These are phyloP conservation scores for Hyalella azteca DNA, from an alignment of 2,888 invertebrate genomes.

Conservation along the genomic window DNA sequence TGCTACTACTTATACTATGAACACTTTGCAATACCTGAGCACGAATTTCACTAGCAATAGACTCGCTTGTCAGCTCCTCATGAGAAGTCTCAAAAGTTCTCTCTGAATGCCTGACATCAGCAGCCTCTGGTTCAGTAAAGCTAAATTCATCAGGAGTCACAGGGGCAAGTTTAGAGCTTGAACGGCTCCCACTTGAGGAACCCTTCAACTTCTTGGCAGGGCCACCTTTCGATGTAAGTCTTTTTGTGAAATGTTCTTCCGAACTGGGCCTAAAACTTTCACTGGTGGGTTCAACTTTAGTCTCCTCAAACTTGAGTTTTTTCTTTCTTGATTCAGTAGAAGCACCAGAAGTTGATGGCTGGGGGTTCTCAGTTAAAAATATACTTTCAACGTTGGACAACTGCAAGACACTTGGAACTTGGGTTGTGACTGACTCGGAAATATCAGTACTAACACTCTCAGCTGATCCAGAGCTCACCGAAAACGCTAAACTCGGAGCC, in stretches of 20 bases:
- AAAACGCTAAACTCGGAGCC: too few relatives aligned
- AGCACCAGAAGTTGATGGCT: background rate
- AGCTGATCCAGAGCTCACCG: too few relatives aligned
- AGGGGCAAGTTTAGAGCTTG: background rate
- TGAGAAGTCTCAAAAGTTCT: constrained; percentile 1
- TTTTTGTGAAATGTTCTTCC: background rate
- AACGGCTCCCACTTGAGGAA: background rate
- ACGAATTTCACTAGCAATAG: constrained; percentile 29
- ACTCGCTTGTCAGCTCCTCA: constrained; percentile 27
- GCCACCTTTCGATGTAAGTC: background rate
- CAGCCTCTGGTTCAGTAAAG: background rate
- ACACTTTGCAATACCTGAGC: constrained; percentile 41
- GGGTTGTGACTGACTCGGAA: background rate
- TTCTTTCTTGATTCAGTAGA: background rate
- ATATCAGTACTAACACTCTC: background rate
- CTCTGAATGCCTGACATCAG: constrained; percentile 12
- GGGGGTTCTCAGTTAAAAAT: background rate
- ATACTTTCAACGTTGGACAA: background rate
- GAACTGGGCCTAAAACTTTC: constrained; percentile 5
- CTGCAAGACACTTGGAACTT: background rate
- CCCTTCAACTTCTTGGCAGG: constrained; percentile 3
- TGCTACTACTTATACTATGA: constrained; percentile 39
- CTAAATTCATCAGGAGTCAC: background rate
- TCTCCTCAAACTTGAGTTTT: background rate
- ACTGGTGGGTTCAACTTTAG: background rate